Evolutionary conservation across 2,888 invertebrate genomes (phyloP).

Genomic region (Nipponacmea schrenckii): DNA sequence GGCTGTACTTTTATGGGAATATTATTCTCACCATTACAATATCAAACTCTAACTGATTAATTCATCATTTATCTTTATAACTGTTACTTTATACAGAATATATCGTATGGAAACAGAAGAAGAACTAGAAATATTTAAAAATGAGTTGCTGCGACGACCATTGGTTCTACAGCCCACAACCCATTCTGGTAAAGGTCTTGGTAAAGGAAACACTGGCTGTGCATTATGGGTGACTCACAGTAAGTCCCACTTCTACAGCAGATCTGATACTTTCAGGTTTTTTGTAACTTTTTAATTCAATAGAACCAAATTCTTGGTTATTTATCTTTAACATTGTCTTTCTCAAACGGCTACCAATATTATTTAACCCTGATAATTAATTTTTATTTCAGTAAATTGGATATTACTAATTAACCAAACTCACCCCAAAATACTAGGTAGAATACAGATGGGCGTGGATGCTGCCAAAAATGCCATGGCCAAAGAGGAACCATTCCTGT

Average conservation of each 20-base stretch:
- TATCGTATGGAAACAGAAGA: conserved; percentile 51
- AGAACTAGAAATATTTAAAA: conserved; percentile 50
- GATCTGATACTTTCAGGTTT: not conserved
- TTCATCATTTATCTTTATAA: not conserved
- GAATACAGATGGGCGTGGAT: conserved; percentile 50
- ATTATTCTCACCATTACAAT: too few species aligned
- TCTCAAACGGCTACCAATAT: too few species aligned
- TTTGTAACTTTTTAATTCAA: too few species aligned
- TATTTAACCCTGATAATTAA: too few species aligned
- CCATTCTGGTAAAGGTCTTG: conserved; percentile 34
- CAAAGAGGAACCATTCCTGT: conserved; percentile 45
- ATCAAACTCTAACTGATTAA: too few species aligned
- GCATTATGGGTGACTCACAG: conserved; percentile 31
- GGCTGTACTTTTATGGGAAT: too few species aligned
- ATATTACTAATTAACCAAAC: conserved; percentile 52
- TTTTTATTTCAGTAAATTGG: conserved; percentile 45
- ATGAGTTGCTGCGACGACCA: conserved; percentile 50
- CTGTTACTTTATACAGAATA: conserved; percentile 33
- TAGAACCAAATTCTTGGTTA: too few species aligned
- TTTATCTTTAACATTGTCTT: too few species aligned
- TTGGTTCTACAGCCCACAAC: conserved; percentile 52
- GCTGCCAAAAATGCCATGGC: conserved; percentile 42
- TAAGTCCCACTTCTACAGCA: conserved; percentile 13
- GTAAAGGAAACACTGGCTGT: conserved; percentile 19
- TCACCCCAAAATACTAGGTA: conserved; percentile 50